Percentiles rank a stretch among this genome's conserved stretches.
Evolutionary conservation across 1,140 invertebrate genomes (phyloP).

Genomic region (Wiebesia pumilae): DNA sequence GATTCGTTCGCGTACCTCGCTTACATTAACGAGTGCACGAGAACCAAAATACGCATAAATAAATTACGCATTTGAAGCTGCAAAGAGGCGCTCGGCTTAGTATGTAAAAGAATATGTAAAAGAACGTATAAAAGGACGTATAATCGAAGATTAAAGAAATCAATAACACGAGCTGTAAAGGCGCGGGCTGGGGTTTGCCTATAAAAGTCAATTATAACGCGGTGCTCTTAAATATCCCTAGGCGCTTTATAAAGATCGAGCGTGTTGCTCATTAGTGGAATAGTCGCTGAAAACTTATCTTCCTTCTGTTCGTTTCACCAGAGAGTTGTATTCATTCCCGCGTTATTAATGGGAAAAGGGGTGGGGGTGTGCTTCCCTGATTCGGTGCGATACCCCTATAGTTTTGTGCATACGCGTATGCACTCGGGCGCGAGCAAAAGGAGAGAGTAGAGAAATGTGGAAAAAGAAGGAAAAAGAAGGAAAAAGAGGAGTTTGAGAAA

Average conservation of each 20-base stretch:
- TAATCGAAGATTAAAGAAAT: slow-evolving; percentile 2
- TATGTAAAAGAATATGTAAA: not conserved
- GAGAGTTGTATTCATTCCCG: slow-evolving; percentile 20
- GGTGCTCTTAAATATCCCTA: not conserved
- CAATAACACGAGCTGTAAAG: not conserved
- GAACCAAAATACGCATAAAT: slow-evolving; percentile 22
- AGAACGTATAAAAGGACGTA: too few species aligned
- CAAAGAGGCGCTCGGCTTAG: not conserved
- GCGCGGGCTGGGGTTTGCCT: not conserved
- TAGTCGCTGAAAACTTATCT: not conserved
- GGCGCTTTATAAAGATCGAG: not conserved
- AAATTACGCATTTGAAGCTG: not conserved
- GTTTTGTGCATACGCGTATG: too few species aligned
- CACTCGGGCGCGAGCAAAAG: not conserved
- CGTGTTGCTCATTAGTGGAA: slow-evolving; percentile 6
- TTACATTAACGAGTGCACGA: not conserved
- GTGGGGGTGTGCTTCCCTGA: not conserved
- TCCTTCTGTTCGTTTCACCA: slow-evolving; percentile 17
- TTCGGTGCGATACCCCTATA: too few species aligned
- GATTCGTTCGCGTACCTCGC: not conserved
- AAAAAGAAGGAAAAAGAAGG: slow-evolving; percentile 13
- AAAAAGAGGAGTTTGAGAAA: slow-evolving; percentile 11
- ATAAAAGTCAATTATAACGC: slow-evolving; percentile 26
- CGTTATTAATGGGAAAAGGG: not conserved
- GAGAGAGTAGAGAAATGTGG: not conserved